Evolutionary conservation across 2,113 vertebrate genomes (phyloP).

Genomic region (Oreochromis tanganicae): DNA sequence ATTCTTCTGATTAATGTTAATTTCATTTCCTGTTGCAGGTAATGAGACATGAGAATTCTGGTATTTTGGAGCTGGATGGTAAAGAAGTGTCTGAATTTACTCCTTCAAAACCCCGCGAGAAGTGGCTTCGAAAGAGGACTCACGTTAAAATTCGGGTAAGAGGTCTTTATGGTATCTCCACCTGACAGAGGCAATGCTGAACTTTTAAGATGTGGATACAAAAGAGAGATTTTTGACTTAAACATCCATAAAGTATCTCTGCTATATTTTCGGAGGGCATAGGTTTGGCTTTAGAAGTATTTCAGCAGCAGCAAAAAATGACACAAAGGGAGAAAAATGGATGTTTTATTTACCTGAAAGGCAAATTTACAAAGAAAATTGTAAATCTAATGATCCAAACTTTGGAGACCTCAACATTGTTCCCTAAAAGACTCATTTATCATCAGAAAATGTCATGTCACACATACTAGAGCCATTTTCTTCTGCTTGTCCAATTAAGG

Average conservation of each 20-base stretch:
- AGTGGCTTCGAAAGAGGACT: slow-evolving; percentile 94
- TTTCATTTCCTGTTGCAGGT: slow-evolving; percentile 67
- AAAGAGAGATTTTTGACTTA: neutral
- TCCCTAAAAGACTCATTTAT: neutral
- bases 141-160: slow-evolving; percentile 92
- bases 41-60: slow-evolving; percentile 89
- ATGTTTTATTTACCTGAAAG: neutral
- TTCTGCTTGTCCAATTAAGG: neutral
- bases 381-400: neutral
- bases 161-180: neutral
- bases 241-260: neutral
- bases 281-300: neutral
- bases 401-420: neutral
- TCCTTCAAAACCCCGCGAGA: slow-evolving; percentile 86
- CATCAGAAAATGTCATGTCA: neutral
- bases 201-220: neutral
- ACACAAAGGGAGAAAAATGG: neutral
- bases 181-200: neutral
- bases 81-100: slow-evolving; percentile 81
- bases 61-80: slow-evolving; percentile 80
- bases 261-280: neutral
- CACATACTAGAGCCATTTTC: neutral
- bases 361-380: neutral
- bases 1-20: neutral
- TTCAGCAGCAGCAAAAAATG: neutral